Conservation (phyloP, 2,797 vertebrate genomes). For the Pangasius macronema region DNA sequence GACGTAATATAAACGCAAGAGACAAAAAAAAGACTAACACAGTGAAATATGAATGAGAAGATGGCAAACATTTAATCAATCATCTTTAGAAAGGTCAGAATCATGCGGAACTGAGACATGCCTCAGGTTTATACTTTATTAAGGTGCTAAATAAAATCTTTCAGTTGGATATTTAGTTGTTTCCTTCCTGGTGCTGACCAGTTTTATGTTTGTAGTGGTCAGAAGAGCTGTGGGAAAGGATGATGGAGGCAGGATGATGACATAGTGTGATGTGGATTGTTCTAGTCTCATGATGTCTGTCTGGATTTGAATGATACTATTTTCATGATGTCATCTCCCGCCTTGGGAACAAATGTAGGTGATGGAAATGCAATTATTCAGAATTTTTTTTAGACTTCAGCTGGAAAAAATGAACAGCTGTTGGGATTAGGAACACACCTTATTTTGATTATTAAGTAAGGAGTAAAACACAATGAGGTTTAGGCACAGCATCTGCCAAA, state of each 20-base stretch:
- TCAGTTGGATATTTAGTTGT: neutral
- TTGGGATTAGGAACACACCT: neutral
- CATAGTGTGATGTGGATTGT: neutral
- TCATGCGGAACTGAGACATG: neutral
- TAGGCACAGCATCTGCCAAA: neutral
- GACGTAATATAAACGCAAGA: neutral
- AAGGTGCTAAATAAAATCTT: neutral
- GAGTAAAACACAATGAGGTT: neutral
- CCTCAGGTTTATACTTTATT: neutral
- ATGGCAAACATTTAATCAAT: neutral
- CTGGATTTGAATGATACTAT: neutral
- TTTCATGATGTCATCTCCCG: neutral
- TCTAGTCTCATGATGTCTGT: neutral
- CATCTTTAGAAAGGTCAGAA: neutral
- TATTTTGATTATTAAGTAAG: neutral
- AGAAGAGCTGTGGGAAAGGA: neutral
- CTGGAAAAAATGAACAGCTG: neutral
- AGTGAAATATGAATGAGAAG: neutral
- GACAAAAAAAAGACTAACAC: neutral
- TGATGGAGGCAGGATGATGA: neutral
- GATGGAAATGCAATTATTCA: neutral
- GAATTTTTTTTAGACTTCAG: neutral
- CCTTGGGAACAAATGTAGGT: neutral
- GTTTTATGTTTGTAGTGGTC: neutral
- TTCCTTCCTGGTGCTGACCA: neutral